Percentiles rank a stretch among this genome's conserved stretches.
phyloP scores from a whole-genome alignment of 2,113 vertebrate genomes.

The Odobenus rosmarus region DNA sequence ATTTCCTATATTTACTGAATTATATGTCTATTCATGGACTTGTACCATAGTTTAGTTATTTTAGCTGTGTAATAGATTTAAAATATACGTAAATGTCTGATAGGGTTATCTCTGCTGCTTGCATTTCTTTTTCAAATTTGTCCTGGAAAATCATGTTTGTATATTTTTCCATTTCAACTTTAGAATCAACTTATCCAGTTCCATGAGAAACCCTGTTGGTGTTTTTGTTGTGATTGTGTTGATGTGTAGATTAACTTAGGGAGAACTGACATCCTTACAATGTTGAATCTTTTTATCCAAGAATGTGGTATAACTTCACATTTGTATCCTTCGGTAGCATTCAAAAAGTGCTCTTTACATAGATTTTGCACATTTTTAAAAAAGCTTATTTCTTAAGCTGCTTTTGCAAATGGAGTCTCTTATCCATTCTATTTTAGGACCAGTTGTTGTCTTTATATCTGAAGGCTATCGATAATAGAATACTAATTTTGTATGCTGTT shows the following conservation, averaged over 20 bases:
- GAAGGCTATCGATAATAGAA: not conserved
- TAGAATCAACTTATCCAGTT: slow-evolving; percentile 40
- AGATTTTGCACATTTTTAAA: slow-evolving; percentile 28
- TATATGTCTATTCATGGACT: slow-evolving; percentile 45
- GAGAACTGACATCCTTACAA: not conserved
- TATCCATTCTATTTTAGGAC: not conserved
- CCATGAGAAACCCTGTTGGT: not conserved
- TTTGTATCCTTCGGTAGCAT: not conserved
- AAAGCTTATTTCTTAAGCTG: slow-evolving; percentile 52
- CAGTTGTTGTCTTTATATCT: not conserved
- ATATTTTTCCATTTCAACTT: slow-evolving; percentile 39
- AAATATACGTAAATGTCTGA: slow-evolving; percentile 43
- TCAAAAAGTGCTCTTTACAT: slow-evolving; percentile 35
- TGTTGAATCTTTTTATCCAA: not conserved
- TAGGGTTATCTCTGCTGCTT: slow-evolving; percentile 25
- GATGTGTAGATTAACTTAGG: not conserved
- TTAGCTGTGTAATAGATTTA: slow-evolving; percentile 50
- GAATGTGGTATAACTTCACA: not conserved
- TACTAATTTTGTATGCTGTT: not conserved
- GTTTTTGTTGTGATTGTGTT: slow-evolving; percentile 7
- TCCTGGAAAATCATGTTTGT: not conserved
- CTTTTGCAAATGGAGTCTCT: slow-evolving; percentile 48
- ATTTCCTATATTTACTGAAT: slow-evolving; percentile 66
- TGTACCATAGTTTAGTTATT: slow-evolving; percentile 53
- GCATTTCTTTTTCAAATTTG: slow-evolving; percentile 57